Conservation (phyloP, 2,113 vertebrate genomes). For the Vulpes lagopus region DNA sequence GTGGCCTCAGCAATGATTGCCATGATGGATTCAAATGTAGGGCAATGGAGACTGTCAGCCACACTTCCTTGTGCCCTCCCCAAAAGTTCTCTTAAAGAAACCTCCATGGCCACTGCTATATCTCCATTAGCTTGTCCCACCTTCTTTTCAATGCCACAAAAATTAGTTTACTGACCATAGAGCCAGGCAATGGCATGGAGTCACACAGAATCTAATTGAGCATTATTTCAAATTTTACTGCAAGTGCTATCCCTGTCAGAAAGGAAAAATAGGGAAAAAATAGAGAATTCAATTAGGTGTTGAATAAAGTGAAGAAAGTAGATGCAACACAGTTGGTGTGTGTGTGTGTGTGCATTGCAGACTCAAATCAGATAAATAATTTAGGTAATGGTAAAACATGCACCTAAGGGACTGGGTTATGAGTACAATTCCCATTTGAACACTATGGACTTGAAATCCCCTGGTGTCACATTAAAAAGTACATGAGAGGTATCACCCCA, state of each 20-base stretch:
- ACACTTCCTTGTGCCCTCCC: not conserved
- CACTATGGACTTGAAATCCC: not conserved
- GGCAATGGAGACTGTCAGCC: not conserved
- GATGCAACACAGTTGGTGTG: not conserved
- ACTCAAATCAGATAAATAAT: not conserved
- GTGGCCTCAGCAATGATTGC: not conserved
- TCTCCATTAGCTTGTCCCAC: not conserved
- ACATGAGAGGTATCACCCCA: not conserved
- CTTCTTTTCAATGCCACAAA: not conserved
- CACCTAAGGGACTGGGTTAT: not conserved
- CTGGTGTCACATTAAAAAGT: not conserved
- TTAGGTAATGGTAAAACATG: not conserved
- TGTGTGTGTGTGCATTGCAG: not conserved
- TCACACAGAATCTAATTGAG: constrained; percentile 7
- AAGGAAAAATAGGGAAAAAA: constrained; percentile 50
- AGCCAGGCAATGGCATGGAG: not conserved
- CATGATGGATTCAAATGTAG: not conserved
- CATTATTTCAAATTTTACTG: constrained; percentile 26
- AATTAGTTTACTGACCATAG: not conserved
- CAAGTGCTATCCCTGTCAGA: not conserved
- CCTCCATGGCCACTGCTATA: not conserved
- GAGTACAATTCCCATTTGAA: not conserved
- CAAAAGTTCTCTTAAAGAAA: not conserved
- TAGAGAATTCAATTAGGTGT: constrained; percentile 22
- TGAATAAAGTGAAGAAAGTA: constrained; percentile 48